Evolutionary conservation across 2,888 invertebrate species (phyloP).

Genomic region (Trachelus stipa): DNA sequence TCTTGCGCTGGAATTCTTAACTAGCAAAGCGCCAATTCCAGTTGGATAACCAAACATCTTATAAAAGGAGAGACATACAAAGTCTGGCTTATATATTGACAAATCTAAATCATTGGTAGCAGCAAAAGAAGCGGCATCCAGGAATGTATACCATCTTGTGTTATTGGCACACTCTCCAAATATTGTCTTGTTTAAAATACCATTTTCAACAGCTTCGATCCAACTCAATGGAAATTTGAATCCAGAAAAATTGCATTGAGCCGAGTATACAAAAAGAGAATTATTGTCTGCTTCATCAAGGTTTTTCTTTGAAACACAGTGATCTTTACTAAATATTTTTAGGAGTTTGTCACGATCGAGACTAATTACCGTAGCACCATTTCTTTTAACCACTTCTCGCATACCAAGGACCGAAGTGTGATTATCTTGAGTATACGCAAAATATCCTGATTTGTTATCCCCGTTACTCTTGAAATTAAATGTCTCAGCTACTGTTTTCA

Average conservation of each 20-base stretch:
- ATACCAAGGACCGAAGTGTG: constrained; percentile 97
- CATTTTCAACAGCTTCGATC: constrained; percentile 74
- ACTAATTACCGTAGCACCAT: constrained; percentile 70
- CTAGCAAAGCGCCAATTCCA: constrained; percentile 90
- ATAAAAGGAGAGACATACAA: constrained; percentile 93
- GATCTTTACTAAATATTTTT: constrained; percentile 60
- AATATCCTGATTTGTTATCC: constrained; percentile 69
- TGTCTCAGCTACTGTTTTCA: constrained; percentile 86
- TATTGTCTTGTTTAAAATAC: constrained; percentile 68
- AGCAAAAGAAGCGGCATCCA: constrained; percentile 89
- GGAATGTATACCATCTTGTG: constrained; percentile 77
- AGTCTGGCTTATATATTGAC: constrained; percentile 81
- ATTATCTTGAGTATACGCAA: constrained; percentile 88
- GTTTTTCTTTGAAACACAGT: constrained; percentile 42
- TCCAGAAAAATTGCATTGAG: constrained; percentile 96
- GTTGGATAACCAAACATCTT: constrained; percentile 98
- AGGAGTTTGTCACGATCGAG: constrained; percentile 73
- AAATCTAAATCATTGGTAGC: constrained; percentile 85
- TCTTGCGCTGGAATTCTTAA: constrained; percentile 74
- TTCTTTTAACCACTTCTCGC: constrained; percentile 78
- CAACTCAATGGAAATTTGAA: constrained; percentile 86
- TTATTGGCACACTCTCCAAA: constrained; percentile 65
- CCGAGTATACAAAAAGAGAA: constrained; percentile 86
- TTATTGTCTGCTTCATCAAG: constrained; percentile 49
- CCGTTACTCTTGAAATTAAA: constrained; percentile 72